phyloP scores from a whole-genome alignment of 1,140 invertebrate species.

The Dinoponera quadriceps region DNA sequence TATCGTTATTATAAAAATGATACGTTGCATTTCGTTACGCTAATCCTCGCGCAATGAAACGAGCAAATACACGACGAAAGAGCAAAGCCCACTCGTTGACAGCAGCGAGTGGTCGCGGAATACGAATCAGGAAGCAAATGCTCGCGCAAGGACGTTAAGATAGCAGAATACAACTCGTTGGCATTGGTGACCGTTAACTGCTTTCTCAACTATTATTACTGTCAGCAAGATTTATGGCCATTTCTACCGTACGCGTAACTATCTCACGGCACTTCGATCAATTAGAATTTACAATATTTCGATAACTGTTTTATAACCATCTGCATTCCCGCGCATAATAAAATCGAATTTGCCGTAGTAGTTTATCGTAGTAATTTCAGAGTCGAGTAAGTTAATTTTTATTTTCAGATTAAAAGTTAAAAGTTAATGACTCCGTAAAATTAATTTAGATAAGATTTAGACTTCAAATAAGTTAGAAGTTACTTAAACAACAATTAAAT shows the following conservation, averaged over 20 bases:
- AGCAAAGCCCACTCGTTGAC: conserved; percentile 24
- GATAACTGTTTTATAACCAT: background rate
- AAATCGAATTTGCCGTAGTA: background rate
- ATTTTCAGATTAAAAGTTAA: too few relatives aligned
- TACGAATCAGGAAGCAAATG: conserved; percentile 28
- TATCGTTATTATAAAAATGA: too few relatives aligned
- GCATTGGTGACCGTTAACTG: conserved; percentile 49
- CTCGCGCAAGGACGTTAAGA: conserved; percentile 47
- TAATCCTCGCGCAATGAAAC: background rate
- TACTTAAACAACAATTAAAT: too few relatives aligned
- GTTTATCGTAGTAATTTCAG: background rate
- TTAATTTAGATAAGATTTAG: too few relatives aligned
- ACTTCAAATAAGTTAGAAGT: too few relatives aligned
- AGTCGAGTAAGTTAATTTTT: too few relatives aligned
- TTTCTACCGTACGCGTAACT: background rate
- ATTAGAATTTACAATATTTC: conserved; percentile 21
- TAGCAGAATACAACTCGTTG: conserved; percentile 10
- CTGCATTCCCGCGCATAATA: background rate
- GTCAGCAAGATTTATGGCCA: background rate
- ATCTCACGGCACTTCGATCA: background rate
- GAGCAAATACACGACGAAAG: background rate
- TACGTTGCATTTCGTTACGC: too few relatives aligned
- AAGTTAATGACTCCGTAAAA: too few relatives aligned
- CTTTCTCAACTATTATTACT: conserved; percentile 18
- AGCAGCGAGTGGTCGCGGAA: conserved; percentile 5